phyloP scores from a whole-genome alignment of 2,888 invertebrate genomes.

The Scaeva pyrastri region DNA sequence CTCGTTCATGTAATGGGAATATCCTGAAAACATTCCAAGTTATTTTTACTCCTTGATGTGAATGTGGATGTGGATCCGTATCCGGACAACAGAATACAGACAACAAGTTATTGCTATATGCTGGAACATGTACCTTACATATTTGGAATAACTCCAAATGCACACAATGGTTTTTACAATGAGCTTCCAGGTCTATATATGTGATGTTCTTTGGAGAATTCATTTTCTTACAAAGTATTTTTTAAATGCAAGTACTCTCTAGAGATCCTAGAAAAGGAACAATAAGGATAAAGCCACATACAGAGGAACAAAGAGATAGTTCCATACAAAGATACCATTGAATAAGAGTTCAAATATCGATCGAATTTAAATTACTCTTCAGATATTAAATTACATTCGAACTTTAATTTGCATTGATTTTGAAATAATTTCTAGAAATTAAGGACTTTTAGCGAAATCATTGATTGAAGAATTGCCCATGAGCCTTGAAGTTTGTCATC shows the following conservation, averaged over 20 bases:
- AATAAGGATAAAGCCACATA: not conserved
- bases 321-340: not conserved
- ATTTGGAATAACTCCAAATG: constrained; percentile 39
- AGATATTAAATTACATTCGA: too few relatives aligned
- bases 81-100: too few relatives aligned
- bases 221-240: constrained; percentile 2
- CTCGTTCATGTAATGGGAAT: not conserved
- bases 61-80: not conserved
- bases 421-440: too few relatives aligned
- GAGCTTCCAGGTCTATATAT: not conserved
- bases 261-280: not conserved
- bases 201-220: constrained; percentile 22
- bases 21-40: constrained; percentile 1
- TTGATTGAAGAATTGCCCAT: too few relatives aligned
- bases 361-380: too few relatives aligned
- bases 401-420: too few relatives aligned
- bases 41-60: not conserved
- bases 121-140: not conserved
- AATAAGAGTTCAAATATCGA: constrained; percentile 16
- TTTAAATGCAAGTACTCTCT: not conserved
- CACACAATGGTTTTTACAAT: constrained; percentile 24
- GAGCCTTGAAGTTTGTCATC: too few relatives aligned
- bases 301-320: not conserved
- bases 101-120: not conserved
- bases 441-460: too few relatives aligned